These are phyloP conservation scores for Thecophora atra DNA, from an alignment of 2,888 invertebrate genomes.

Conservation along the genomic window DNA sequence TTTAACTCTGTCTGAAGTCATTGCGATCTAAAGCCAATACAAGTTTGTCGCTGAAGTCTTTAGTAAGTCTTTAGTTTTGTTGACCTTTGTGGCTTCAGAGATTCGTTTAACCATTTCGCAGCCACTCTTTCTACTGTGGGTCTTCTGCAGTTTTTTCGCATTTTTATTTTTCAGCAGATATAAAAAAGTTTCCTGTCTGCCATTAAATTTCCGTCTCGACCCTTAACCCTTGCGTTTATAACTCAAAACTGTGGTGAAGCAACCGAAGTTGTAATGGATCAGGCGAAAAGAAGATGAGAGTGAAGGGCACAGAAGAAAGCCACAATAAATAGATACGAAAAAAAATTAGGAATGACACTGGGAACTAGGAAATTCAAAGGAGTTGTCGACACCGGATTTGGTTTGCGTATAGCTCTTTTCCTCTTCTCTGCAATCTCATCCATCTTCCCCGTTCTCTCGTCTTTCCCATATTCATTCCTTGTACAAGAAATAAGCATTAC, in stretches of 20 bases:
- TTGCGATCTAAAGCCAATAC: background rate
- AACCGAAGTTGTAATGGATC: background rate
- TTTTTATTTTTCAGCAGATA: background rate
- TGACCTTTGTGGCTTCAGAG: slow-evolving; percentile 16
- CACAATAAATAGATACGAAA: background rate
- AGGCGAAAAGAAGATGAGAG: background rate
- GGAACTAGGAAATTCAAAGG: slow-evolving; percentile 23
- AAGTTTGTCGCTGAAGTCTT: background rate
- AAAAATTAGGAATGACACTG: slow-evolving; percentile 23
- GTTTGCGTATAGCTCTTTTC: no score
- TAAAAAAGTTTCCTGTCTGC: slow-evolving; percentile 15
- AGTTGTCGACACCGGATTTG: background rate
- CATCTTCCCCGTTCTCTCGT: no score
- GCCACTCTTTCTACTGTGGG: background rate
- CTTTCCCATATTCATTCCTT: background rate
- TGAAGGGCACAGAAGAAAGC: no score
- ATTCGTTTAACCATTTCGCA: background rate
- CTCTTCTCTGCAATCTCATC: no score
- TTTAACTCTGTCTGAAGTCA: background rate
- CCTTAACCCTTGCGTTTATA: slow-evolving; percentile 8
- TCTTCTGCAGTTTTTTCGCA: background rate
- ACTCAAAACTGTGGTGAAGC: slow-evolving; percentile 7
- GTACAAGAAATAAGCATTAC: no score
- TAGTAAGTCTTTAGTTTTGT: slow-evolving; percentile 26
- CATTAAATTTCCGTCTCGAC: slow-evolving; percentile 13